Evolutionary conservation across 2,113 vertebrate species (phyloP).

Genomic region (Cephalopholis sonnerati): DNA sequence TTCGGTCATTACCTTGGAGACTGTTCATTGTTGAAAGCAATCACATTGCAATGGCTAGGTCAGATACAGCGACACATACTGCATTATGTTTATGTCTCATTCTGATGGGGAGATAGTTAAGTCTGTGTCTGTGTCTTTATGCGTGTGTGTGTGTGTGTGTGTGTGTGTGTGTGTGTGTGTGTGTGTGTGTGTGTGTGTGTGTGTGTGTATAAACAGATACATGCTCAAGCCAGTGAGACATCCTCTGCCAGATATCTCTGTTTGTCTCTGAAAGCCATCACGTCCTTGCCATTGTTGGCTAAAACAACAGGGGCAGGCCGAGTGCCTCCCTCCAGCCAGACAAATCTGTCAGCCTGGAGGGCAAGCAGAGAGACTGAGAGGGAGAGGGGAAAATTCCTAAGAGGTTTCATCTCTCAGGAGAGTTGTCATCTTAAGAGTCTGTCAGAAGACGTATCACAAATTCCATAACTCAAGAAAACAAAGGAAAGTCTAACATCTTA

Average conservation of each 20-base stretch:
- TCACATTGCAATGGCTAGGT: conserved; percentile 36
- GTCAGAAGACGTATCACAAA: conserved; percentile 27
- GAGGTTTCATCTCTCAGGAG: conserved; percentile 44
- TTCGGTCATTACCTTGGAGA: background rate
- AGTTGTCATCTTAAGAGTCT: conserved; percentile 46
- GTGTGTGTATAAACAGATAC: conserved; percentile 42
- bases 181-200: conserved; percentile 28
- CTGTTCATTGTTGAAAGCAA: conserved; percentile 38
- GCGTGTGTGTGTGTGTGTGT: conserved; percentile 15
- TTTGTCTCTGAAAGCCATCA: conserved; percentile 83
- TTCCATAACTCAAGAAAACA: conserved; percentile 29
- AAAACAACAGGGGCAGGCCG: conserved; percentile 80
- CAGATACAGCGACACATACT: conserved; percentile 7
- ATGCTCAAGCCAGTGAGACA: conserved; percentile 63
- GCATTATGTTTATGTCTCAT: conserved; percentile 31
- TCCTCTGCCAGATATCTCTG: conserved; percentile 75
- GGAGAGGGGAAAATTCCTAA: conserved; percentile 25
- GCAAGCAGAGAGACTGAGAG: conserved; percentile 2
- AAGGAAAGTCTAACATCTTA: conserved; percentile 19
- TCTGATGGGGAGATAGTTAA: conserved; percentile 34
- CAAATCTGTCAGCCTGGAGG: conserved; percentile 66
- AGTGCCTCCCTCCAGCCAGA: conserved; percentile 61
- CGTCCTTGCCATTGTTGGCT: conserved; percentile 82
- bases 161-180: conserved; percentile 18
- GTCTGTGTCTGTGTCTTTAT: conserved; percentile 11